A percentile compares a stretch with the other conserved stretches of the same genome.
phyloP scores from a whole-genome alignment of 1,140 invertebrate species.

The Drosophila eugracilis region DNA sequence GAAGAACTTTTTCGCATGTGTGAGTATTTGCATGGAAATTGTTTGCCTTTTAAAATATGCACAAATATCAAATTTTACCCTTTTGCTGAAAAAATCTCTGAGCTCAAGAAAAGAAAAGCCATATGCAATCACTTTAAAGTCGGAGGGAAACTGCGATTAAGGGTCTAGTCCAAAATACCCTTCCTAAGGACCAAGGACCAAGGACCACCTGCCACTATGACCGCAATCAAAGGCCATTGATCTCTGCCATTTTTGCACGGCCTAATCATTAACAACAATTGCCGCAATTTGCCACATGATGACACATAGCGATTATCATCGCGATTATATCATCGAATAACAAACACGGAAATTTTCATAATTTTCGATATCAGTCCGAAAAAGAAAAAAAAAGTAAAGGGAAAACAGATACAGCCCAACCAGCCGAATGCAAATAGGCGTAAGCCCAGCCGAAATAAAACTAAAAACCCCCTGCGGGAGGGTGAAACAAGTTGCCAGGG shows the following conservation, averaged over 20 bases:
- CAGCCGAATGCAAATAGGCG: slow-evolving; percentile 41
- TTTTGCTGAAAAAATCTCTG: slow-evolving; percentile 26
- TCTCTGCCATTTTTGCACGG: slow-evolving; percentile 52
- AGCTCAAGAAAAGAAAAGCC: slow-evolving; percentile 44
- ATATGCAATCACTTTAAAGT: slow-evolving; percentile 19
- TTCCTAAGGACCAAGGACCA: neutral
- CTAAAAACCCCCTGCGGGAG: slow-evolving; percentile 21
- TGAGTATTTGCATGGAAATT: slow-evolving; percentile 76
- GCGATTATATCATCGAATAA: slow-evolving; percentile 56
- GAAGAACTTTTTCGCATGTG: slow-evolving; percentile 54
- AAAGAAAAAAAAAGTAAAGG: slow-evolving; percentile 4
- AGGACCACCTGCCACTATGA: slow-evolving; percentile 30
- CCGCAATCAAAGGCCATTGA: slow-evolving; percentile 80
- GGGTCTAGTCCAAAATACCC: neutral
- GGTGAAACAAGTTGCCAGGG: slow-evolving; percentile 1
- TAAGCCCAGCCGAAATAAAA: slow-evolving; percentile 37
- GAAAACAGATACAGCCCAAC: slow-evolving; percentile 7
- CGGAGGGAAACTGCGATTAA: neutral
- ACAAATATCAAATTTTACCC: slow-evolving; percentile 56
- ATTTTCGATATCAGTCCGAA: slow-evolving; percentile 38
- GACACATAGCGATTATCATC: slow-evolving; percentile 47
- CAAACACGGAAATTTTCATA: slow-evolving; percentile 74
- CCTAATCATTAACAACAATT: slow-evolving; percentile 83
- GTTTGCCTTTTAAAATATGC: slow-evolving; percentile 79
- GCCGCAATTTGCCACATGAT: slow-evolving; percentile 71